Base-by-base conservation (phyloP, 1,140 invertebrate genomes). In the Tribolium castaneum region DNA sequence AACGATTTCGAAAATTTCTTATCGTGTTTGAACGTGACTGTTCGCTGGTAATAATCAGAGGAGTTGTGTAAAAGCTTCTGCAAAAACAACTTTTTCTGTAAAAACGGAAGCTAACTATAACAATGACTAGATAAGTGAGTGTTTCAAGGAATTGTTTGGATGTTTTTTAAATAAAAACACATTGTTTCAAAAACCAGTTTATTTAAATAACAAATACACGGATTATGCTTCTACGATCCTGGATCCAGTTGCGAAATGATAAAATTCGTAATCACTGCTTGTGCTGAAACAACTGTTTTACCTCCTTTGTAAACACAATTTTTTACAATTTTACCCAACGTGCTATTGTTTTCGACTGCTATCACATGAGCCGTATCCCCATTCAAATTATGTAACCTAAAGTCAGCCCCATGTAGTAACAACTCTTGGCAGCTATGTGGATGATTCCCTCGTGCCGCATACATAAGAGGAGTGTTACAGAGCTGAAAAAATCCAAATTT, bases 391-490 rank as follows among this genome's bases (percentile, higher is more conserved):
- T 90, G 89, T 34, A 92, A 86, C 9, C 93, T 94, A 22, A 97
- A 86, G 87, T 97, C 94, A 25, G 95, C 94, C 54, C 93, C 93
- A 84, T 91, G 89, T 25, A 91, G 87, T 30, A 98, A 88, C 35
- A 98, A 87, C 85, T 96, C 94, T 83, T 95, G 93, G 81, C 94
- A 95, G 70, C 94, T 94, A 84, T 95, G 93, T 1, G 94, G 92
- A 88, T 97, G 95, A 88, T 97, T 95, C 45, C 93, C 94, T 84
- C 92, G 91, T 7, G 94, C 94, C 39, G 96, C 95, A 89, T 95
- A 97, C 92, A 97, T 97, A 22, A 98, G 87, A 9, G 95, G 93
- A 54, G 95, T 96, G 84, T 95, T 96, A 54, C 94, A 94, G 82
- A 94, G 90, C 94, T 96, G 84, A 50, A 90, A 88, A 72, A 66